A percentile compares a stretch with the other conserved stretches of the same genome.
Evolutionary conservation across 2,888 invertebrate genomes (phyloP).

Genomic region (Molanna angustata): DNA sequence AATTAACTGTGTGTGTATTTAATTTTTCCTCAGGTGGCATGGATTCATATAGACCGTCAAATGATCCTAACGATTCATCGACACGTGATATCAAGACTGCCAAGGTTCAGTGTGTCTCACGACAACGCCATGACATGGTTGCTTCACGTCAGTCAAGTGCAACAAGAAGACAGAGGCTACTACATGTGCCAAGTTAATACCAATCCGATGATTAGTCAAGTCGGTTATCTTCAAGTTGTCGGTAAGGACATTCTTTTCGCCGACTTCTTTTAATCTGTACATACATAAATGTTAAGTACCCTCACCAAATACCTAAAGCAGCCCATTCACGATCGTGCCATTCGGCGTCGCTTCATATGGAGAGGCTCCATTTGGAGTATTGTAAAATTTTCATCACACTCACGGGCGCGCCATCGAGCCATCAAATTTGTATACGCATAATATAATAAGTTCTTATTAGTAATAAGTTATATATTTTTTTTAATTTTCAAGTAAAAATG

Average conservation of each 20-base stretch:
- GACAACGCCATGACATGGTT: slow-evolving; percentile 92
- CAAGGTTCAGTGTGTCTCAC: slow-evolving; percentile 87
- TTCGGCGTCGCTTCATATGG: too few relatives aligned
- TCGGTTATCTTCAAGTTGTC: slow-evolving; percentile 89
- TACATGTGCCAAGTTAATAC: slow-evolving; percentile 91
- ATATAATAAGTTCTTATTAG: too few relatives aligned
- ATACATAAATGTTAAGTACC: neutral
- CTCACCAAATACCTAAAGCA: neutral
- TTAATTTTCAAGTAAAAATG: too few relatives aligned
- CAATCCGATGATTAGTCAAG: slow-evolving; percentile 93
- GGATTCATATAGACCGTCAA: slow-evolving; percentile 92
- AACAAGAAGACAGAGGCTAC: slow-evolving; percentile 87
- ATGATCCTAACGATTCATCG: slow-evolving; percentile 92
- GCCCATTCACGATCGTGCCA: too few relatives aligned
- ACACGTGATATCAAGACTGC: slow-evolving; percentile 86
- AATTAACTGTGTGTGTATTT: too few relatives aligned
- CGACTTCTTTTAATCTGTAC: too few relatives aligned
- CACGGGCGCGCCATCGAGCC: too few relatives aligned
- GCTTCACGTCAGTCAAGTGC: slow-evolving; percentile 86
- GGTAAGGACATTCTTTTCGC: slow-evolving; percentile 69
- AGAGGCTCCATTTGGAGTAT: too few relatives aligned
- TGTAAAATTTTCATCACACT: too few relatives aligned
- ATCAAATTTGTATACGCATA: too few relatives aligned
- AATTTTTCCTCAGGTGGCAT: slow-evolving; percentile 71
- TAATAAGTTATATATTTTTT: too few relatives aligned